phyloP scores from a whole-genome alignment of 2,113 vertebrate genomes.

The Stigmatopora argus region DNA sequence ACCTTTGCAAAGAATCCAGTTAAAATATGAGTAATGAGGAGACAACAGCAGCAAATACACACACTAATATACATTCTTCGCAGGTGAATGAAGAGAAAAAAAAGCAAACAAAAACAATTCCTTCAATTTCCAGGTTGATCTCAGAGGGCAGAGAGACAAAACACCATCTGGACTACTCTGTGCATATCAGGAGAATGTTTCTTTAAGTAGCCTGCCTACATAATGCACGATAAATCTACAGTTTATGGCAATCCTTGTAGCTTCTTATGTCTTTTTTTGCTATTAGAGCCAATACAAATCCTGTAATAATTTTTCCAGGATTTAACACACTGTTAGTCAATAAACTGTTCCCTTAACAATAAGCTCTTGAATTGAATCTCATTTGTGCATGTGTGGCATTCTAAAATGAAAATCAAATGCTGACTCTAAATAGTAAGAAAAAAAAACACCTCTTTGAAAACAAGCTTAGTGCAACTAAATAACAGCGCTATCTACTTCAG shows the following conservation, averaged over 20 bases:
- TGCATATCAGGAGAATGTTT: slow-evolving; percentile 4
- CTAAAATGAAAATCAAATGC: not conserved
- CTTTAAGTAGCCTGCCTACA: not conserved
- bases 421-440: not conserved
- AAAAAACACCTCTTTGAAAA: slow-evolving; percentile 16
- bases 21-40: not conserved
- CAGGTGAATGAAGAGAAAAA: not conserved
- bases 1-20: not conserved
- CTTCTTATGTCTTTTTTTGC: not conserved
- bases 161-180: not conserved
- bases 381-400: not conserved
- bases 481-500: slow-evolving; percentile 45
- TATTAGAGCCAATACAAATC: not conserved
- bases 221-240: slow-evolving; percentile 13
- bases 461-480: slow-evolving; percentile 29
- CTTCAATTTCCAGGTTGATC: not conserved
- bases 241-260: slow-evolving; percentile 5
- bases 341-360: not conserved
- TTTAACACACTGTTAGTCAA: not conserved
- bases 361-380: not conserved
- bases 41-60: not conserved
- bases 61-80: not conserved
- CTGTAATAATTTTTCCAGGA: slow-evolving; percentile 2
- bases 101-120: not conserved
- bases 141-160: not conserved